Evolutionary conservation across 2,113 vertebrate genomes (phyloP).

Genomic region (Cryptotis parvus): DNA sequence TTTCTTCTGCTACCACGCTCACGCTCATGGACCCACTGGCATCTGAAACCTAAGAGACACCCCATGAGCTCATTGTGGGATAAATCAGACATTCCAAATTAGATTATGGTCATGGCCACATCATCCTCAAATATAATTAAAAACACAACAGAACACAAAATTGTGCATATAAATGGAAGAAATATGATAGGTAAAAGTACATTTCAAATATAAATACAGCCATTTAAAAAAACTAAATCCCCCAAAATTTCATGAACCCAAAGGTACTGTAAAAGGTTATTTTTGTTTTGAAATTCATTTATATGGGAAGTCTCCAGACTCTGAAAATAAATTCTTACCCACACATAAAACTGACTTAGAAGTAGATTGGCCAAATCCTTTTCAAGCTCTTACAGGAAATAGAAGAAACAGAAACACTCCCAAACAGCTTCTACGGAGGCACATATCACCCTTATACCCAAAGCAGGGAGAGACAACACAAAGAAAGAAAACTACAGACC

Average conservation of each 20-base stretch:
- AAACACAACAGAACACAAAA: not conserved
- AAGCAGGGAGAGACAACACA: no score
- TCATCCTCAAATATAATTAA: not conserved
- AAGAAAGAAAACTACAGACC: no score
- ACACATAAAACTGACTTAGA: not conserved
- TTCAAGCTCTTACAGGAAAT: no score
- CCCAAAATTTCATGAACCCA: no score
- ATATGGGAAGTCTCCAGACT: no score
- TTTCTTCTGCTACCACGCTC: constrained; percentile 90
- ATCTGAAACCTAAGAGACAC: constrained; percentile 91
- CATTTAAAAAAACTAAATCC: not conserved
- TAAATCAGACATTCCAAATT: not conserved
- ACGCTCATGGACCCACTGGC: constrained; percentile 93
- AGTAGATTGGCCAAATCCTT: not conserved
- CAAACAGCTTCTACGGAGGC: no score
- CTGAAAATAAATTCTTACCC: not conserved
- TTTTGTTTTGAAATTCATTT: no score
- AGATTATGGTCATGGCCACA: not conserved
- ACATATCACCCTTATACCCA: no score
- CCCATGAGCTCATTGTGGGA: not conserved
- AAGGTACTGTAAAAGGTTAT: no score
- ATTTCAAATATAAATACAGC: not conserved
- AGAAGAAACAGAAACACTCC: no score
- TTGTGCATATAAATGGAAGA: not conserved
- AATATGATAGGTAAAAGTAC: not conserved